phyloP scores from a whole-genome alignment of 1,140 invertebrate species.

The Lepidotrigona ventralis region DNA sequence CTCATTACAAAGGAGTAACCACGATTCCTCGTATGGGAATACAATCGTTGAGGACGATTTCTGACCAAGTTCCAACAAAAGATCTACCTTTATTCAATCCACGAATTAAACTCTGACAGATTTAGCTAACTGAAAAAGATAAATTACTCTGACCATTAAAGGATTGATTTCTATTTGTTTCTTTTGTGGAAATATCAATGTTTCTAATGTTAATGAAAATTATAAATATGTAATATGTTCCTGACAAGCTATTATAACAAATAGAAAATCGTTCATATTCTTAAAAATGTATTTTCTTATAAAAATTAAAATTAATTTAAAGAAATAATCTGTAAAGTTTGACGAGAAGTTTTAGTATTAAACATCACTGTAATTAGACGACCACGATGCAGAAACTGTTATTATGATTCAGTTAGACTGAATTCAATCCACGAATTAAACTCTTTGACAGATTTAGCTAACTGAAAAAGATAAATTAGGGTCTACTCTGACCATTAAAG shows the following conservation, averaged over 20 bases:
- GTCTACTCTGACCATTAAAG: too few species aligned
- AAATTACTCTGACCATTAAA: background rate
- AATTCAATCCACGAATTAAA: too few species aligned
- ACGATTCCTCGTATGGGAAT: slow-evolving; percentile 18
- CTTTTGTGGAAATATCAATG: background rate
- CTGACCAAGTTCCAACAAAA: background rate
- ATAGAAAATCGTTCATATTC: background rate
- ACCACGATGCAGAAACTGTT: background rate
- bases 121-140: background rate
- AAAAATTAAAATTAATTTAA: background rate
- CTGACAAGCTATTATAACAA: background rate
- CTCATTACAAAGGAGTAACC: slow-evolving; percentile 44
- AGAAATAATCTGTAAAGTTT: fast-evolving
- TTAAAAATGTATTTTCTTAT: background rate
- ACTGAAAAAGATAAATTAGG: too few species aligned
- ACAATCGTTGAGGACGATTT: background rate
- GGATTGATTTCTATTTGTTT: background rate
- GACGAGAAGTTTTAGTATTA: background rate
- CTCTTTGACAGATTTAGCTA: too few species aligned
- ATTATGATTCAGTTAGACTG: background rate
- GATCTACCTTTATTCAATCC: background rate
- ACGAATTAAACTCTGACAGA: background rate
- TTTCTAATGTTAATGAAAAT: background rate
- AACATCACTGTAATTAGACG: background rate
- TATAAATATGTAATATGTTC: background rate